phyloP scores from a whole-genome alignment of 2,797 vertebrate genomes.

The Gambelia wislizenii region DNA sequence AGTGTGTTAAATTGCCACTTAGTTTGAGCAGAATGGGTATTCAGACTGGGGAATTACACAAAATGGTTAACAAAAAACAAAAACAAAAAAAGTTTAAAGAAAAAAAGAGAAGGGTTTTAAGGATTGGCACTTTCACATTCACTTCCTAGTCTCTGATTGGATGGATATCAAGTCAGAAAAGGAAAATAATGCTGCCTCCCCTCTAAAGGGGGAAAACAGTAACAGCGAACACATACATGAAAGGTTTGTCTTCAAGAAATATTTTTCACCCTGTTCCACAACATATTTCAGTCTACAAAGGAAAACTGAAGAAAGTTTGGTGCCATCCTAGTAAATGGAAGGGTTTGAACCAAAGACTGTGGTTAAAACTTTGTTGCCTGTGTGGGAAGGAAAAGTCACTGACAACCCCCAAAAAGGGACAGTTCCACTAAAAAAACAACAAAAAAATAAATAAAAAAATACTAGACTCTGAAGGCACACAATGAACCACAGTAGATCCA shows the following conservation, averaged over 20 bases:
- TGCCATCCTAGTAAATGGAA: background rate
- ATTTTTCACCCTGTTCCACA: background rate
- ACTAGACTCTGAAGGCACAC: no score
- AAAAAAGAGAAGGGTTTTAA: background rate
- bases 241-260: background rate
- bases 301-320: background rate
- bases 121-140: background rate
- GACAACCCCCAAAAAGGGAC: no score
- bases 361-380: conserved; percentile 3
- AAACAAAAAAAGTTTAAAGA: no score
- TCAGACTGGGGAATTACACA: no score
- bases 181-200: background rate
- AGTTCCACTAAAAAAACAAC: no score
- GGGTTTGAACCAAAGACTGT: background rate
- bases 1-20: no score
- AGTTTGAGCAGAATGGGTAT: no score
- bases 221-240: background rate
- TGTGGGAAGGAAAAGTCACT: conserved; percentile 16
- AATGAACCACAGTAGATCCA: no score
- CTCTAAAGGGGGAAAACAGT: background rate
- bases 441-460: no score
- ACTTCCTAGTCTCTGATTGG: no score
- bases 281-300: background rate
- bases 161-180: background rate
- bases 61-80: no score